Evolutionary conservation across 2,113 vertebrate species (phyloP).

Genomic region (Lichenostomus cassidix): DNA sequence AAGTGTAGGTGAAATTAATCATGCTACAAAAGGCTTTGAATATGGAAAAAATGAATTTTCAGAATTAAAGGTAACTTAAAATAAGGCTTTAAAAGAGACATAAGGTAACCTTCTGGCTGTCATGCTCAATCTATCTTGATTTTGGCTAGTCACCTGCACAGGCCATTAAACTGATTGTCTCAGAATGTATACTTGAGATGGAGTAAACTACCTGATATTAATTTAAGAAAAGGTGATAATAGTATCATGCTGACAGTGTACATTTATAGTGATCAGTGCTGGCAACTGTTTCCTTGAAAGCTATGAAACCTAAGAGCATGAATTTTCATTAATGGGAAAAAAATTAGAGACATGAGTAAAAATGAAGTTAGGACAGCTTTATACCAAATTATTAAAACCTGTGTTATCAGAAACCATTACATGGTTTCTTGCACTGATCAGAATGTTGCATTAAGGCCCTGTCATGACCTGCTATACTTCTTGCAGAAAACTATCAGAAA

Average conservation of each 20-base stretch:
- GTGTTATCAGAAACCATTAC: not conserved
- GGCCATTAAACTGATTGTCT: slow-evolving; percentile 36
- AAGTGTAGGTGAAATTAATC: not conserved
- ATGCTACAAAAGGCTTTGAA: not conserved
- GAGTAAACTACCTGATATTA: slow-evolving; percentile 32
- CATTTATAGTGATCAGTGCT: not conserved
- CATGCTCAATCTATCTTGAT: slow-evolving; percentile 14
- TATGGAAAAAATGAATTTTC: not conserved
- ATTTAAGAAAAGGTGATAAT: slow-evolving; percentile 43
- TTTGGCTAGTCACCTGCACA: slow-evolving; percentile 17
- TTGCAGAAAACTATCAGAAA: not conserved
- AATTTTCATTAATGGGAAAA: not conserved
- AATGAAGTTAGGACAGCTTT: not conserved
- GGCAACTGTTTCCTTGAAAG: slow-evolving; percentile 4
- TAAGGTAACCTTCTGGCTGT: slow-evolving; percentile 18
- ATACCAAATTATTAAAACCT: not conserved
- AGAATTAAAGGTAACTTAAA: not conserved
- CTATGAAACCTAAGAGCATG: not conserved
- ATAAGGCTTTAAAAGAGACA: not conserved
- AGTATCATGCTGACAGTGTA: not conserved
- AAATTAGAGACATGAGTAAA: not conserved
- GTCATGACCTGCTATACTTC: not conserved
- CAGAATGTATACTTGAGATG: not conserved
- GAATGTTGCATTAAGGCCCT: not conserved
- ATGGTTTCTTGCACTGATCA: not conserved